These are phyloP conservation scores for Albula glossodonta DNA, from an alignment of 2,113 vertebrate genomes.

Conservation along the genomic window DNA sequence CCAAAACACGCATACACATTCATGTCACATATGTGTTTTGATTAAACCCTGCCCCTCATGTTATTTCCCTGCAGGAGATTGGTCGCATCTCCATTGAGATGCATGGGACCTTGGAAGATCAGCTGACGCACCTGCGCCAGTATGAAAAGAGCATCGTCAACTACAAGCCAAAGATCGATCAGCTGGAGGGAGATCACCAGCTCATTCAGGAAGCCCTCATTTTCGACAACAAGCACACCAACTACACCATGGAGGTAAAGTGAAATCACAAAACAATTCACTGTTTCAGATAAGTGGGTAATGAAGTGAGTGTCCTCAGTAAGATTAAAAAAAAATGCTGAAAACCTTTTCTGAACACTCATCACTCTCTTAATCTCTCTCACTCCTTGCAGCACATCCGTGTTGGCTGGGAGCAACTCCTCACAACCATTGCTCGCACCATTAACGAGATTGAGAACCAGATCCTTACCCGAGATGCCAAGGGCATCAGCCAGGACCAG, in stretches of 20 bases:
- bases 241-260: conserved; percentile 97
- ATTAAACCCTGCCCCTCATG: neutral
- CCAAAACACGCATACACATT: too few species aligned
- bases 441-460: conserved; percentile 99
- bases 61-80: conserved; percentile 79
- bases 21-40: neutral
- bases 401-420: conserved; percentile 97
- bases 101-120: conserved; percentile 97
- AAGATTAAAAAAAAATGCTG: neutral
- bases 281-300: neutral
- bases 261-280: neutral
- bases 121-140: conserved; percentile 90
- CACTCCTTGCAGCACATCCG: conserved; percentile 83
- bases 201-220: conserved; percentile 97
- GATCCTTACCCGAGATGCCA: conserved; percentile 97
- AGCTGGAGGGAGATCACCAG: conserved; percentile 96
- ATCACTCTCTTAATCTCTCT: neutral
- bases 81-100: conserved; percentile 97
- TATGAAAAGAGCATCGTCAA: conserved; percentile 98
- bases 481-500: conserved; percentile 98
- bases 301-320: neutral
- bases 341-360: neutral
- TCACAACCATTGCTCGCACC: conserved; percentile 96
- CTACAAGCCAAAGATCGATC: conserved; percentile 99
- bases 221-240: conserved; percentile 99